Percentiles rank a stretch among this genome's conserved stretches.
These are phyloP conservation scores for Diplodus puntazzo DNA, from an alignment of 2,797 vertebrate genomes.

Conservation along the genomic window DNA sequence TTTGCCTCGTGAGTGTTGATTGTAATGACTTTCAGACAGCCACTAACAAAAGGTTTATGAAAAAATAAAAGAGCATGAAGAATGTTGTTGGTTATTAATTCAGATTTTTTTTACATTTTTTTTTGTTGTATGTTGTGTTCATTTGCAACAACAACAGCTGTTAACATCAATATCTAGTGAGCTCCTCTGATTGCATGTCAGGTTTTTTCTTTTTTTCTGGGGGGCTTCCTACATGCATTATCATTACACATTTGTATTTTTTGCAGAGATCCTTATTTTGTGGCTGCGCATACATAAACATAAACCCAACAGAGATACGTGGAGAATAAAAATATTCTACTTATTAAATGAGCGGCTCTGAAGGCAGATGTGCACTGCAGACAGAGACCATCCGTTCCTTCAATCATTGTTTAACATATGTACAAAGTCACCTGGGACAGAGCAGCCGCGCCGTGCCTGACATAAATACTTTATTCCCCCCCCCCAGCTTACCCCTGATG, in stretches of 20 bases:
- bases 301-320: constrained; percentile 38
- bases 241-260: constrained; percentile 62
- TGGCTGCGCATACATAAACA: constrained; percentile 52
- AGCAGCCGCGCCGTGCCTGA: constrained; percentile 48
- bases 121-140: constrained; percentile 38
- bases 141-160: constrained; percentile 61
- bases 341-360: constrained; percentile 50
- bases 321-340: constrained; percentile 41
- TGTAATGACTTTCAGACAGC: constrained; percentile 34
- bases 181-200: constrained; percentile 64
- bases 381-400: constrained; percentile 53
- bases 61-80: constrained; percentile 15
- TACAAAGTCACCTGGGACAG: constrained; percentile 62
- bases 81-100: constrained; percentile 47
- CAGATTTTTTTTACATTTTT: constrained; percentile 50
- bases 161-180: constrained; percentile 60
- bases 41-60: constrained; percentile 26
- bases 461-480: constrained; percentile 62
- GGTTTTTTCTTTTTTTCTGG: neutral
- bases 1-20: constrained; percentile 26
- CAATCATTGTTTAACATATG: constrained; percentile 62
- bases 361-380: constrained; percentile 50
- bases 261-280: constrained; percentile 49
- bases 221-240: constrained; percentile 31
- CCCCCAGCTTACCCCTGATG: constrained; percentile 10